Conservation (phyloP, 2,888 invertebrate genomes). For the Morpho helenor region DNA sequence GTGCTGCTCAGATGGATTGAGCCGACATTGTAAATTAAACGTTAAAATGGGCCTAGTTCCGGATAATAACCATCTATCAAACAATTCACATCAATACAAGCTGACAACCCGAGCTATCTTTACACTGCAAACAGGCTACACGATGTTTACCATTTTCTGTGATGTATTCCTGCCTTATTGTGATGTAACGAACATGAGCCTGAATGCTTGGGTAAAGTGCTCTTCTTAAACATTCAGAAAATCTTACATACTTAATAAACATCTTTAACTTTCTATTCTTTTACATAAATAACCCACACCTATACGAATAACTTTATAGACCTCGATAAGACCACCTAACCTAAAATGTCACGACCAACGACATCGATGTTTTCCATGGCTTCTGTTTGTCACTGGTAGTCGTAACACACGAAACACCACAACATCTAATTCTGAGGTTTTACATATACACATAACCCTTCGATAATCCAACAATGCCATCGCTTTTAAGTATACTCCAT, state of each 20-base stretch:
- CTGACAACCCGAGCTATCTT: constrained; percentile 45
- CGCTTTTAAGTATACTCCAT: constrained; percentile 62
- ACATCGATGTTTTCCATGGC: constrained; percentile 43
- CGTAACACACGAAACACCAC: constrained; percentile 53
- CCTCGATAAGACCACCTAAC: constrained; percentile 59
- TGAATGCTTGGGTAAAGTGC: constrained; percentile 25
- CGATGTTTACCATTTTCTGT: neutral
- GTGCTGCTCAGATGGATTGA: constrained; percentile 59
- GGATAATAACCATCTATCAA: constrained; percentile 68
- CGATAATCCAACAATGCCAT: constrained; percentile 68
- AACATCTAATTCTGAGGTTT: constrained; percentile 48
- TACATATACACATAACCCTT: constrained; percentile 57
- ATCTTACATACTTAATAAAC: constrained; percentile 66
- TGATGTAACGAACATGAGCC: constrained; percentile 4
- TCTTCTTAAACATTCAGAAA: constrained; percentile 57
- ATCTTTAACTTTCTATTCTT: constrained; percentile 62
- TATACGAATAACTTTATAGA: constrained; percentile 61
- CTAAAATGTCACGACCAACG: constrained; percentile 53
- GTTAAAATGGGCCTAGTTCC: constrained; percentile 60
- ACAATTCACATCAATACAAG: constrained; percentile 62
- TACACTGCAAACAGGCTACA: constrained; percentile 15
- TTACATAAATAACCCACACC: constrained; percentile 74
- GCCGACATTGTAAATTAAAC: constrained; percentile 63
- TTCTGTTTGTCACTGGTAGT: constrained; percentile 51
- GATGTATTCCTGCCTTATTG: neutral